A percentile compares a stretch with the other conserved stretches of the same genome.
Conservation (phyloP, 2,797 vertebrate genomes). For the Anabacerthia variegaticeps region DNA sequence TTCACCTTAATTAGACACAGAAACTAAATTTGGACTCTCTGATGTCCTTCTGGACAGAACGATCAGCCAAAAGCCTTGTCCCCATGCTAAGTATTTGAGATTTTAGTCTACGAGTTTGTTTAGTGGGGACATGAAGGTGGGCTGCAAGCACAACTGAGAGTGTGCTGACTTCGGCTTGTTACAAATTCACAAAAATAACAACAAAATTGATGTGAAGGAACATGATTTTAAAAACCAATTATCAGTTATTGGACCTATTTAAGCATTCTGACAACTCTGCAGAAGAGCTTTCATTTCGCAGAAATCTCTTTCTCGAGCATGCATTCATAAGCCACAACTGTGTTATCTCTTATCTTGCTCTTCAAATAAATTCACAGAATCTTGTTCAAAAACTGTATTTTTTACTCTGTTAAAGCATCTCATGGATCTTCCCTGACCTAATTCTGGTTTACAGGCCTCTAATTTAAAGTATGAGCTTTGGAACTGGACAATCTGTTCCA, state of each 20-base stretch:
- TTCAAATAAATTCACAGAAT: neutral
- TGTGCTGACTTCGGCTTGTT: neutral
- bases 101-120: neutral
- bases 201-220: neutral
- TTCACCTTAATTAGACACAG: slow-evolving; percentile 17
- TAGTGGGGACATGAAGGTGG: neutral
- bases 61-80: neutral
- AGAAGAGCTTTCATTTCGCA: neutral
- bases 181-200: neutral
- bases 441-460: neutral
- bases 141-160: neutral
- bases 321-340: neutral
- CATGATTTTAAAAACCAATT: neutral
- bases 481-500: neutral
- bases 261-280: neutral
- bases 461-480: neutral
- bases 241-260: neutral
- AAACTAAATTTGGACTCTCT: neutral
- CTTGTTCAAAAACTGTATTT: neutral
- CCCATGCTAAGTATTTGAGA: neutral
- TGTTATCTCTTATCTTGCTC: neutral
- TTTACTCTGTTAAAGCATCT: neutral
- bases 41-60: neutral
- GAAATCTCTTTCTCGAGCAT: neutral
- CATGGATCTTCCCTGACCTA: neutral